Evolutionary conservation across 1,140 invertebrate species (phyloP), one percentile per base, ranked within the genome.

Genomic region (Drepana arcuata): DNA sequence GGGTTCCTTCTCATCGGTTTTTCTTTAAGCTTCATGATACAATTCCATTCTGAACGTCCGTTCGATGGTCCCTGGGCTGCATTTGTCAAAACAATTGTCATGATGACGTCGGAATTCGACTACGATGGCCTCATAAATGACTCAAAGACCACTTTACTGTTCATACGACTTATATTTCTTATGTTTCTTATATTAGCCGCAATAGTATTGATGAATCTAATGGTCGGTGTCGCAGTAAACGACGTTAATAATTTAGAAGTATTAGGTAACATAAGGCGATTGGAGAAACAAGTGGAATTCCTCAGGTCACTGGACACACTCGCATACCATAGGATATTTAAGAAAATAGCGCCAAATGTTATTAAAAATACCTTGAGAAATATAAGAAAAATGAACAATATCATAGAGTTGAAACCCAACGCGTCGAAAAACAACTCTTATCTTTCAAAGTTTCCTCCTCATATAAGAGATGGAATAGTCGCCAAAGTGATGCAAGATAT

Each of bases 161-260:
- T 85, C 34, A 67, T 81, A 2, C 75, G 87, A 25, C 40, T 88
- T 7, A 79, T 90, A 10, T 90, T 89, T 48, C 52, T 89, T 2
- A 45, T 86, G 14, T 90, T 90, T 44, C 68, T 88, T 1, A 78
- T 89, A 14, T 53, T 89, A 13, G 86, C 86, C 9, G 86, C 87
- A 25, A 88, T 90, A 32, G 88, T 89, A 2, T 57, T 89, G 13
- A 88, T 88, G 85, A 88, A 89, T 52, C 60, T 89, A 23, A 82
- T 89, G 67, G 85, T 89, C 5, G 88, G 87, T 54, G 77, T 89
- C 18, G 88, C 88, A 21, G 88, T 89, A 11, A 89, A 86, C 45
- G 88, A 90, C 48, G 88, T 89, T 14, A 85, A 86, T 51, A 85
- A 85, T 43, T 65, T 89, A 32, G 79, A 87, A 59, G 74, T 84